Evolutionary conservation across 2,888 invertebrate species (phyloP), one percentile per base, ranked within the genome.

Genomic region (Drosophila picticornis): DNA sequence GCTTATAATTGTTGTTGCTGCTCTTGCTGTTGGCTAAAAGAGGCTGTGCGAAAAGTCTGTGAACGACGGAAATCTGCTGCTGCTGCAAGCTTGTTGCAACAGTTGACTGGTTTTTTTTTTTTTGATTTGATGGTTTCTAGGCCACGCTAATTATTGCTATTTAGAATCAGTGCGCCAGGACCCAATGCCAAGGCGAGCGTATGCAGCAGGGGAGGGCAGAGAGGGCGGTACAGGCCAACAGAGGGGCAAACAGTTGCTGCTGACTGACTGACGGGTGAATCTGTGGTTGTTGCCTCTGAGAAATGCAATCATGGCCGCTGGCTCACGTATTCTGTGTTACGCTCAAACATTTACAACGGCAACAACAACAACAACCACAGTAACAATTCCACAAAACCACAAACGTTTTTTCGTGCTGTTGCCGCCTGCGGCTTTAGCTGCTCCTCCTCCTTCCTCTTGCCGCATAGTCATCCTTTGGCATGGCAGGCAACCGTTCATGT

Each of bases 321-420:
- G 83, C 92, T 92, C 92, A 92, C 92, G 93, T 93, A 92, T 92
- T 92, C 92, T 93, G 91, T 92, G 92, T 92, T 93, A 92, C 93
- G 93, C 92, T 88, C 70, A 50, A 81, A 83, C 91, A 91, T 92
- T 92, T 92, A 89, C 90, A 82, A 91, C 89, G 72, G 72, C 86
- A 83, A 75, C 81, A 79, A 72, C 43, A 61, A 36, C 46, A 55
- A 40, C 58, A 40, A n/a, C 65, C 43, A 43, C 63, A 72, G 50
- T 64, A 69, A 77, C 78, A 73, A 75, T 64, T 72, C 61, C n/a
- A 75, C 64, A 79, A 80, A 78, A 75, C 76, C 84, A 86, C 88
- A 90, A 88, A 88, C 83, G 87, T 83, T 88, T 84, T 89, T 88
- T 88, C 90, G 90, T 88, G 90, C 89, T 70, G 71, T 69, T 73